phyloP scores from a whole-genome alignment of 2,888 invertebrate genomes.

The Trichopria drosophilae region DNA sequence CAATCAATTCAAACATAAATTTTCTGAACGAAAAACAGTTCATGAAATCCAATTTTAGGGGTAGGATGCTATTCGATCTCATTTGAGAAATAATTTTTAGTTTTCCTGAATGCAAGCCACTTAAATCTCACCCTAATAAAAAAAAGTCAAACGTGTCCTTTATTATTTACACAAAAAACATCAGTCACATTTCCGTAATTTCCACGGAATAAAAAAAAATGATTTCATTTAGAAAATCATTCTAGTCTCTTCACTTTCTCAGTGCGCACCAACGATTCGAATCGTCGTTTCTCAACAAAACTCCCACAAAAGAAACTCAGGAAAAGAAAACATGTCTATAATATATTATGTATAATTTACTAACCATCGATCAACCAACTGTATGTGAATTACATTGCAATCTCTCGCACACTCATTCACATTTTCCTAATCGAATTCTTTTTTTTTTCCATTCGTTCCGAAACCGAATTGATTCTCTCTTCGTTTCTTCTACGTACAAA shows the following conservation, averaged over 20 bases:
- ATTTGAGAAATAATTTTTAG: no score
- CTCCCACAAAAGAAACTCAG: slow-evolving; percentile 7
- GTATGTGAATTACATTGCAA: slow-evolving; percentile 23
- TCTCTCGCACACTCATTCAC: slow-evolving; percentile 14
- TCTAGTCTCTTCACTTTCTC: slow-evolving; percentile 9
- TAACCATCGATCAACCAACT: slow-evolving; percentile 19
- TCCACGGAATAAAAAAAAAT: no score
- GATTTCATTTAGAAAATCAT: no score
- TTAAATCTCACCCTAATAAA: no score
- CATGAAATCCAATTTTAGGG: no score
- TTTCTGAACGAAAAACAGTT: no score
- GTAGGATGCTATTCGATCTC: no score
- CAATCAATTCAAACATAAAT: no score
- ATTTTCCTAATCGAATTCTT: neutral
- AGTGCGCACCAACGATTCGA: slow-evolving; percentile 3
- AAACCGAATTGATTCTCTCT: neutral
- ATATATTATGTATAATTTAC: slow-evolving; percentile 22
- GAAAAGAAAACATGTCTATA: slow-evolving; percentile 17
- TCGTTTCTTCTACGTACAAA: neutral
- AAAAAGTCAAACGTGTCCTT: no score
- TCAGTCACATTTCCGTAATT: no score
- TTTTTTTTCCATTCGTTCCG: slow-evolving; percentile 9
- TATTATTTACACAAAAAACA: no score
- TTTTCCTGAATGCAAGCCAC: no score
- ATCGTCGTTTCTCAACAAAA: slow-evolving; percentile 3